A percentile compares a stretch with the other conserved stretches of the same genome.
Conservation (phyloP, 2,113 vertebrate genomes). For the Campylorhamphus procurvoides region DNA sequence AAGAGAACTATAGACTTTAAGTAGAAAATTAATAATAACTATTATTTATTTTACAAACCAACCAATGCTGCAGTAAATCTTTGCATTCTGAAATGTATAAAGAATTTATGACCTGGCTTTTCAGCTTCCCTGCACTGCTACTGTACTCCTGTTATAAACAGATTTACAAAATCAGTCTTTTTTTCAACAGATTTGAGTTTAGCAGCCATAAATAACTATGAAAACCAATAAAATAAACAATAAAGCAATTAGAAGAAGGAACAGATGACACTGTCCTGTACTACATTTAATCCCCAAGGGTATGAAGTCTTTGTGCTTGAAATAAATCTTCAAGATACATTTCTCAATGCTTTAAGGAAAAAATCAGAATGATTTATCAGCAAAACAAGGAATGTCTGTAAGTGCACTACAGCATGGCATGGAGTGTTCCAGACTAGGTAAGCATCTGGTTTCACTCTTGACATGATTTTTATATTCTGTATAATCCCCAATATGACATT, state of each 20-base stretch:
- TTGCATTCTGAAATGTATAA: neutral
- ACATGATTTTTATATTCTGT: neutral
- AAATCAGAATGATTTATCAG: neutral
- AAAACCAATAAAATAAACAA: neutral
- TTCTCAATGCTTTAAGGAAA: constrained; percentile 3
- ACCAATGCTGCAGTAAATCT: neutral
- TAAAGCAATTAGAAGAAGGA: neutral
- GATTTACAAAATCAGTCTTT: neutral
- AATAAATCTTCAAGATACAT: neutral
- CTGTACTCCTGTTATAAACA: neutral
- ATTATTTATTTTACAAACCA: neutral
- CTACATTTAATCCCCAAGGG: neutral
- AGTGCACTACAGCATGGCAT: neutral
- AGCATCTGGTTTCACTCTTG: neutral
- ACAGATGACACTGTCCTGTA: neutral
- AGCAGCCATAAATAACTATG: neutral
- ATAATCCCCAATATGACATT: neutral
- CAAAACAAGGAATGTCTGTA: neutral
- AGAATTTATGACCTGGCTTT: neutral
- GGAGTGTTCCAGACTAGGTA: neutral
- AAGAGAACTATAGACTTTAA: neutral
- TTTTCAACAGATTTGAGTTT: neutral
- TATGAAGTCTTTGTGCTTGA: neutral
- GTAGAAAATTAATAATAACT: neutral
- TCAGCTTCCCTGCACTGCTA: neutral